Percentiles rank a stretch among this genome's conserved stretches.
Evolutionary conservation across 2,113 vertebrate species (phyloP).

Genomic region (Sterna hirundo): DNA sequence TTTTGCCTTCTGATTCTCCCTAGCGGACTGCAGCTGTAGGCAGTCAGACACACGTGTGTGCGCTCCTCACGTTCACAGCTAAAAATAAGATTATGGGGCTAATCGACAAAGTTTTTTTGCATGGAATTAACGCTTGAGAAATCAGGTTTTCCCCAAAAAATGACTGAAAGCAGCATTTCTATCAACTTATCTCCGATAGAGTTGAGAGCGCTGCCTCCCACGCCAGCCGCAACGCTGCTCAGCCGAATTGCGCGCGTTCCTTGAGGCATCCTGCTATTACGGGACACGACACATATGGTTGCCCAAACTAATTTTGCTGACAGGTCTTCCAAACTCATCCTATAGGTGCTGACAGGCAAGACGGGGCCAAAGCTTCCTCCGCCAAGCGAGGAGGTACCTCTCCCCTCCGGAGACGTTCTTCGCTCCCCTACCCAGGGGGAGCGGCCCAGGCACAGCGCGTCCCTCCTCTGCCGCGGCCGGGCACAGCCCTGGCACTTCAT

Average conservation of each 20-base stretch:
- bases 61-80: neutral
- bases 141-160: conserved; percentile 13
- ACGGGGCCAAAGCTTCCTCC: neutral
- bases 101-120: neutral
- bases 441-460: neutral
- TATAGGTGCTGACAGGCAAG: neutral
- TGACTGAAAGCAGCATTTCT: neutral
- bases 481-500: neutral
- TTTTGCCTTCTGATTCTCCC: conserved; percentile 31
- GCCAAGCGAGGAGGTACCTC: neutral
- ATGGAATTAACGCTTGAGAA: neutral
- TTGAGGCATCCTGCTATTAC: neutral
- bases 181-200: rapidly evolving
- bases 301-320: neutral
- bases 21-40: conserved; percentile 33
- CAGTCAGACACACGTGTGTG: neutral
- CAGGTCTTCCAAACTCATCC: neutral
- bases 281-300: neutral
- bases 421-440: neutral
- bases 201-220: neutral
- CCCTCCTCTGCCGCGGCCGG: neutral
- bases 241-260: neutral
- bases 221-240: neutral
- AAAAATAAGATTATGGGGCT: conserved; percentile 26
- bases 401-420: neutral